phyloP scores from a whole-genome alignment of 2,113 vertebrate genomes.

The Tragelaphus scriptus region DNA sequence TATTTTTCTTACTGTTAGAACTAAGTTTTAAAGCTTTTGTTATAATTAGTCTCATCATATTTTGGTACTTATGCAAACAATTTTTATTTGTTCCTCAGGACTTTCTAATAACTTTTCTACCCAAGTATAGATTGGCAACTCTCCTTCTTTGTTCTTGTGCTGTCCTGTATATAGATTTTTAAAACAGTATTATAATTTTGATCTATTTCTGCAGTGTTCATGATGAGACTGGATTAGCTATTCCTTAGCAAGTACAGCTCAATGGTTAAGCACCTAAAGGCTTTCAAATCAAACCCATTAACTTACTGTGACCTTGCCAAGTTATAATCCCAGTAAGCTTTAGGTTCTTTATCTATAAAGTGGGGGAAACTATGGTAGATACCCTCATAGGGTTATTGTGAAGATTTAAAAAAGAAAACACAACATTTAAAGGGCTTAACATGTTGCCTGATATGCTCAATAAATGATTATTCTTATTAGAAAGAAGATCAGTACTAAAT shows the following conservation, averaged over 20 bases:
- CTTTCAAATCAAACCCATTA: neutral
- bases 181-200: neutral
- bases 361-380: neutral
- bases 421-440: neutral
- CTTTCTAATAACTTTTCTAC: neutral
- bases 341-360: neutral
- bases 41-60: neutral
- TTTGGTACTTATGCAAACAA: neutral
- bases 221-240: neutral
- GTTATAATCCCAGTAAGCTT: neutral
- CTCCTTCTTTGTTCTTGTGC: neutral
- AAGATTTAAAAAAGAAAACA: neutral
- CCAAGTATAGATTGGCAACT: neutral
- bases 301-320: neutral
- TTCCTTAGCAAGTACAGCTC: neutral
- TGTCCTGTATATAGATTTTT: neutral
- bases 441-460: neutral
- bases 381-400: neutral
- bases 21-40: neutral
- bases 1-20: neutral
- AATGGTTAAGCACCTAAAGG: neutral
- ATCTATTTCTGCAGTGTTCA: neutral
- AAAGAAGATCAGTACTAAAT: neutral
- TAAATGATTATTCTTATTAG: neutral
- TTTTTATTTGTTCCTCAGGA: neutral